phyloP scores from a whole-genome alignment of 2,797 vertebrate species.

The Microctenopoma steveboyesi region DNA sequence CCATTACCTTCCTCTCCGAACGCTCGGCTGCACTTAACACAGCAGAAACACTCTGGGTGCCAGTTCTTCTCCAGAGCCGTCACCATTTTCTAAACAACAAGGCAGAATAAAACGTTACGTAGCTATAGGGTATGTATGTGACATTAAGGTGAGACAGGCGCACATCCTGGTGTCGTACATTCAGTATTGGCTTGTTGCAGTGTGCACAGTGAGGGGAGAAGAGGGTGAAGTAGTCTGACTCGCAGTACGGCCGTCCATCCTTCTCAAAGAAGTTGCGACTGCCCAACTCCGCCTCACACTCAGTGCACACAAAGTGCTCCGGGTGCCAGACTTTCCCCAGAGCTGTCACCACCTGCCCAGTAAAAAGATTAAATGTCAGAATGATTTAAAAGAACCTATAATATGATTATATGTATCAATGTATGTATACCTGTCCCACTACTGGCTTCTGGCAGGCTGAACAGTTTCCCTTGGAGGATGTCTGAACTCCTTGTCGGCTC shows the following conservation, averaged over 20 bases:
- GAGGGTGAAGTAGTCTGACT: slow-evolving; percentile 91
- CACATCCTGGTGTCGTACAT: slow-evolving; percentile 76
- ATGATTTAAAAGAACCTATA: background rate
- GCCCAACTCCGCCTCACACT: slow-evolving; percentile 89
- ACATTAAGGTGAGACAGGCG: background rate
- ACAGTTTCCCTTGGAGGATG: slow-evolving; percentile 90
- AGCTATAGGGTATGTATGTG: background rate
- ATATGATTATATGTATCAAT: background rate
- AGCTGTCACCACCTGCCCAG: slow-evolving; percentile 88
- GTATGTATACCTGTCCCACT: slow-evolving; percentile 86
- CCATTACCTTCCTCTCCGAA: slow-evolving; percentile 92
- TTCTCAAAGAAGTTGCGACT: slow-evolving; percentile 95
- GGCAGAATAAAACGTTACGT: background rate
- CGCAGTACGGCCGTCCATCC: slow-evolving; percentile 91
- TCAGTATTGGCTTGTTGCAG: slow-evolving; percentile 92
- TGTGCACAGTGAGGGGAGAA: slow-evolving; percentile 92
- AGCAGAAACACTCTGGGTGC: slow-evolving; percentile 96
- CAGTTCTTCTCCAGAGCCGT: slow-evolving; percentile 93
- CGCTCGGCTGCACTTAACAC: slow-evolving; percentile 88
- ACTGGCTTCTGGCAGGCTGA: slow-evolving; percentile 92
- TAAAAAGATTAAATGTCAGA: background rate
- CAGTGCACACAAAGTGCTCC: slow-evolving; percentile 90
- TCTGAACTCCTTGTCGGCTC: slow-evolving; percentile 90
- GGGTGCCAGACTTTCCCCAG: slow-evolving; percentile 94
- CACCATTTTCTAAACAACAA: slow-evolving; percentile 90